Evolutionary conservation across 1,140 invertebrate species (phyloP).

Genomic region (Hermetia illucens): DNA sequence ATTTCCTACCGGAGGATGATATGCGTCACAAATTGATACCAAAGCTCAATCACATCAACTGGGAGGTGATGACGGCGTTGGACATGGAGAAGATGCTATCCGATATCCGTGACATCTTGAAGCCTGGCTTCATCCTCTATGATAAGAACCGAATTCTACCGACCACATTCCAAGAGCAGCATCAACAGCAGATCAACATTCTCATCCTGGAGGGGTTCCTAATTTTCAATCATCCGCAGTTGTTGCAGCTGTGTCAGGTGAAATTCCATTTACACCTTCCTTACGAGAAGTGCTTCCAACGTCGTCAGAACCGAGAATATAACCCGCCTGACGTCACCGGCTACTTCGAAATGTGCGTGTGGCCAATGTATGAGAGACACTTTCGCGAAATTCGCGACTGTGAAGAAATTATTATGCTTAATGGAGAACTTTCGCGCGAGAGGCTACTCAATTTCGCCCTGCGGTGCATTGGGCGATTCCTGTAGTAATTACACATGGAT

Average conservation of each 20-base stretch:
- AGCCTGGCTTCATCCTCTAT: constrained; percentile 2
- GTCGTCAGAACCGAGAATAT: constrained; percentile 47
- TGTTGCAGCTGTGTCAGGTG: constrained; percentile 48
- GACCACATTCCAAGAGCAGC: constrained; percentile 8
- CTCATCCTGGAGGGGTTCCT: constrained; percentile 64
- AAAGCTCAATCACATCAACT: constrained; percentile 60
- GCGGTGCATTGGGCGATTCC: no score
- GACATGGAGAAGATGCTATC: constrained; percentile 57
- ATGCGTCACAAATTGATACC: constrained; percentile 46
- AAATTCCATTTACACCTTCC: constrained; percentile 58
- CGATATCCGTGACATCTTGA: constrained; percentile 20
- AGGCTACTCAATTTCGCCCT: constrained; percentile 26
- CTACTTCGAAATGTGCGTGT: constrained; percentile 64
- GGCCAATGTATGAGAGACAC: constrained; percentile 49
- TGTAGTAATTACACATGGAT: no score
- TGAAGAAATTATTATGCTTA: constrained; percentile 26
- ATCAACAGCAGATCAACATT: constrained; percentile 32
- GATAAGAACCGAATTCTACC: constrained; percentile 1
- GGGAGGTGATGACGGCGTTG: constrained; percentile 55
- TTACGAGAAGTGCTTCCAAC: constrained; percentile 45
- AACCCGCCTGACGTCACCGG: constrained; percentile 62
- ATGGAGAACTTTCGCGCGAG: constrained; percentile 24
- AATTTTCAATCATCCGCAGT: constrained; percentile 50
- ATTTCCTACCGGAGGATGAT: constrained; percentile 55
- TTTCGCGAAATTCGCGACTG: constrained; percentile 23